phyloP scores from a whole-genome alignment of 2,888 invertebrate genomes.

The Pristionchus arcanus region DNA sequence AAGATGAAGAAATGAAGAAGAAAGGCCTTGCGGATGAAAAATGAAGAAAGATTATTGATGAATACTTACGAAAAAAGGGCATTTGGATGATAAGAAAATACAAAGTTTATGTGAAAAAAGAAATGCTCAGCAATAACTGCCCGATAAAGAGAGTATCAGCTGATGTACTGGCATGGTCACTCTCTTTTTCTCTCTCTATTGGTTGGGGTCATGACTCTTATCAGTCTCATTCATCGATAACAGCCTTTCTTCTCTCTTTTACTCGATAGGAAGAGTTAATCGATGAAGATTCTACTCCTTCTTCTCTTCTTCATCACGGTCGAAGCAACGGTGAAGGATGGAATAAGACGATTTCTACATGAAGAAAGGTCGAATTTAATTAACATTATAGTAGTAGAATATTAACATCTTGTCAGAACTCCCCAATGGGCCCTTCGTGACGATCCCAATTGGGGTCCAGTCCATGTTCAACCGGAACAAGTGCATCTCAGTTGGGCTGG shows the following conservation, averaged over 20 bases:
- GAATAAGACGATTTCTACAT: background rate
- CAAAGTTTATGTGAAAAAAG: background rate
- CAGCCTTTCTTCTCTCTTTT: background rate
- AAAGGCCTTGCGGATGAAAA: background rate
- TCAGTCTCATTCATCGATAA: slow-evolving; percentile 18
- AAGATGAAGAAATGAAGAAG: background rate
- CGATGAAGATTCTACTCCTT: background rate
- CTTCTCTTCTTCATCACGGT: background rate
- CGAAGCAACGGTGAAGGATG: background rate
- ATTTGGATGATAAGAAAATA: background rate
- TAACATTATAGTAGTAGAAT: background rate
- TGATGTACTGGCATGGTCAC: slow-evolving; percentile 6
- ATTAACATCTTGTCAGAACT: slow-evolving; percentile 50
- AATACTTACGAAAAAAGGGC: too few species aligned
- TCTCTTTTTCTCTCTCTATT: background rate
- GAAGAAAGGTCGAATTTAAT: background rate
- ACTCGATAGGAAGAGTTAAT: background rate
- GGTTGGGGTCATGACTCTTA: slow-evolving; percentile 8
- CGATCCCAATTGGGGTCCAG: slow-evolving; percentile 70
- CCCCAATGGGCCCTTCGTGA: slow-evolving; percentile 62
- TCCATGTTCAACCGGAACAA: slow-evolving; percentile 76
- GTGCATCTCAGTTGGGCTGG: slow-evolving; percentile 76
- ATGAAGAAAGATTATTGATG: too few species aligned
- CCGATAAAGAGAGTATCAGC: slow-evolving; percentile 1
- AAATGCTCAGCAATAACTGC: background rate